Evolutionary conservation across 2,888 invertebrate genomes (phyloP).

Genomic region (Chymomyza fuscimana): DNA sequence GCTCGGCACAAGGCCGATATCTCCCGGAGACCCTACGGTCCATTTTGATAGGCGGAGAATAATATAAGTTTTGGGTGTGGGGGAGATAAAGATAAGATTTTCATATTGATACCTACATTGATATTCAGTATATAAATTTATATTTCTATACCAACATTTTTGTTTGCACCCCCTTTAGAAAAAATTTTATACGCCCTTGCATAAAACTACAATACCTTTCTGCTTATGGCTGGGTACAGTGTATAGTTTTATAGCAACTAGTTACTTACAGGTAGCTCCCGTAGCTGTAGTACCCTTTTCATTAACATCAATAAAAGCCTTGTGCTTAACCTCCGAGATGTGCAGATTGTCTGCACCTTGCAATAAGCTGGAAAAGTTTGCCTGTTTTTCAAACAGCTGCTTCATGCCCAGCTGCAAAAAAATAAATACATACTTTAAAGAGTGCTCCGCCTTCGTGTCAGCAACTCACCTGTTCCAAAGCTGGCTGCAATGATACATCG

Average conservation of each 20-base stretch:
- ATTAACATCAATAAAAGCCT: conserved; percentile 91
- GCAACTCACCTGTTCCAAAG: conserved; percentile 82
- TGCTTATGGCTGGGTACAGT: too few species aligned
- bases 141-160: too few species aligned
- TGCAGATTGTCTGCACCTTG: conserved; percentile 80
- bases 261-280: conserved; percentile 83
- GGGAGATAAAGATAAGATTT: too few species aligned
- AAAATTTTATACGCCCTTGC: too few species aligned
- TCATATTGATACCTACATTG: too few species aligned
- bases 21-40: too few species aligned
- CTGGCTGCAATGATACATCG: conserved; percentile 82
- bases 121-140: too few species aligned
- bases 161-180: too few species aligned
- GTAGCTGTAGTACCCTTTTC: conserved; percentile 93
- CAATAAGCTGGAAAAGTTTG: conserved; percentile 84
- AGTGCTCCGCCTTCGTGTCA: background rate
- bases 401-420: conserved; percentile 84
- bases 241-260: background rate
- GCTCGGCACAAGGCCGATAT: too few species aligned
- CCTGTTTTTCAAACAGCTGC: conserved; percentile 81
- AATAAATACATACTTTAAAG: background rate
- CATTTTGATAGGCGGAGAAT: too few species aligned
- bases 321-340: conserved; percentile 88
- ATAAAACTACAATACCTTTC: too few species aligned
- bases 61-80: too few species aligned